Evolutionary conservation across 2,888 invertebrate species (phyloP), one percentile per base, ranked within the genome.

Genomic region (Chloromyia formosa): DNA sequence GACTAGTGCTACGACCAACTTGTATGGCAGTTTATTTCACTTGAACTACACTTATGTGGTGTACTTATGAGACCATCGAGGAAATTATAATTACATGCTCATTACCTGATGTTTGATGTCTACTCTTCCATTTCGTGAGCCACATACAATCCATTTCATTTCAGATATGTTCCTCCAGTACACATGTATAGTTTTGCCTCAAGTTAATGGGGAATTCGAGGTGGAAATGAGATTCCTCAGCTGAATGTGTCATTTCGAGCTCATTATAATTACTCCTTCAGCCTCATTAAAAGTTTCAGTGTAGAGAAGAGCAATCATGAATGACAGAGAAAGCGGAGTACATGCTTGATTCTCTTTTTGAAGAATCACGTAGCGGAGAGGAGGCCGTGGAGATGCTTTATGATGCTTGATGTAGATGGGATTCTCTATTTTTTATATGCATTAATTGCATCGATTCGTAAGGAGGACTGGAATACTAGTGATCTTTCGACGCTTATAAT

Each of bases 61-160:
- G 18, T n/a, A 18, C 71, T 56, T 71, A 71, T 54, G 71, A 40
- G 71, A 42, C 71, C 71, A 58, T 58, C 27, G 16, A 71, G 71
- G 69, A 80, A 84, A 85, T 61, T 79, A 77, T 73, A 81, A 81
- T 53, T 80, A 81, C 75, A 80, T 80, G 23, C 81, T 80, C 27
- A 80, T 75, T 74, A 81, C 80, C 40, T 80, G 62, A 18, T 81
- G 78, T 81, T 75, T 20, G 78, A 80, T 79, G 80, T 64, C 73
- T 45, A 22, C 71, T 54, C 42, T 60, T 53, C 54, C 35, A 53
- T 60, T 58, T 75, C 12, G 49, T n/a, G 14, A 5, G 49, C 3
- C 49, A 12, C 49, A 49, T n/a, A n/a, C 12, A n/a, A n/a, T n/a
- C 2, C 27, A 35, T 4, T 35, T 35, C 27, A 35, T 35, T 35